Evolutionary conservation across 1,140 invertebrate species (phyloP), one percentile per base, ranked within the genome.

Genomic region (Drosophila navojoa): DNA sequence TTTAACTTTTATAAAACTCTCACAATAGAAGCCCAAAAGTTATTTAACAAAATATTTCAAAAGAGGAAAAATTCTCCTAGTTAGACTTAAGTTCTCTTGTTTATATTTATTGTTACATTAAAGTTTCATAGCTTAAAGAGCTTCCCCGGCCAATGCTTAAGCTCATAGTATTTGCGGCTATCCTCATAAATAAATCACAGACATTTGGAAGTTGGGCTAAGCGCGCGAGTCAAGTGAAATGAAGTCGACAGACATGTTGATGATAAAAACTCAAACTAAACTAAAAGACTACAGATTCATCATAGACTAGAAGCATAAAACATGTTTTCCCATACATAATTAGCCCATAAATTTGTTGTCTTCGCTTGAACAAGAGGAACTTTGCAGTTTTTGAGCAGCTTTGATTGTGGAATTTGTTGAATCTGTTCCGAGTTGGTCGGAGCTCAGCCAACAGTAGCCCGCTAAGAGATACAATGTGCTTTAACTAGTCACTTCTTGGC

Each of bases 261-360:
- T 44, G 47, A 54, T 60, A 47, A 69, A 82, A 82, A 52, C 67
- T 38, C 35, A 38, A 13, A 38, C 35, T 38, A 79, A 62, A 68
- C 71, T 59, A 70, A 72, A 63, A 73, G 77, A 38, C 62, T 11
- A 27, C 55, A 68, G 40, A 74, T 59, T 58, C 29, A 70, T 70
- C 58, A 58, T 45, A 29, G 59, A 70, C 47, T 54, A 64, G 16
- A 61, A 67, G 66, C 57, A 82, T 82, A 84, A 84, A 82, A 76
- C 80, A 82, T 84, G 67, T 82, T 78, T 82, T 42, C 57, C 80
- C 76, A 81, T 76, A 79, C 71, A 82, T 82, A 82, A 82, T 82
- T 82, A 81, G 67, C 71, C 69, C 76, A 84, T 82, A 79, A 82
- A 82, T 82, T 84, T 57, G 42, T 38, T 29, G 27, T 70, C 54